These are phyloP conservation scores for Heliocidaris erythrogramma DNA, from an alignment of 35 echinoderm and acorn worm genomes.

Conservation along the genomic window DNA sequence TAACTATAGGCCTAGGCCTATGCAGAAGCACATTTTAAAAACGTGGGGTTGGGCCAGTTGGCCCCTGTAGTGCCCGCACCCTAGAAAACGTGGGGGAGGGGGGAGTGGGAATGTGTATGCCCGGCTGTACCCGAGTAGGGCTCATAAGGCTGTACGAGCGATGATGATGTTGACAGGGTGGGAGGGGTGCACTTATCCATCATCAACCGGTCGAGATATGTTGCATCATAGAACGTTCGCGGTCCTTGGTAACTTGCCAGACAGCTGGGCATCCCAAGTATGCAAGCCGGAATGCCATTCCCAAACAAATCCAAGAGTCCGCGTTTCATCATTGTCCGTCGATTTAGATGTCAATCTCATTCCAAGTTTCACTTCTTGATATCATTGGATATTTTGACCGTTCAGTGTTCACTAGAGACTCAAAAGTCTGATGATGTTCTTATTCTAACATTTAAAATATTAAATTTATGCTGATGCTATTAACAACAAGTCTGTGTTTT, in stretches of 20 bases:
- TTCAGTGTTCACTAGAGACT: too few relatives aligned
- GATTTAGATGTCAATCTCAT: background rate
- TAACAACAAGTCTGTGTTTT: too few relatives aligned
- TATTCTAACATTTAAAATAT: too few relatives aligned
- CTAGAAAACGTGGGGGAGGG: background rate
- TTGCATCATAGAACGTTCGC: background rate
- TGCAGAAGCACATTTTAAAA: too few relatives aligned
- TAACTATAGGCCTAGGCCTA: too few relatives aligned
- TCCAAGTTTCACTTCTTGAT: background rate
- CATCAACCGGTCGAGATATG: background rate
- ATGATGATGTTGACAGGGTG: too few relatives aligned
- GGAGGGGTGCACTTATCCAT: too few relatives aligned
- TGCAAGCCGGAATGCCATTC: conserved; percentile 1
- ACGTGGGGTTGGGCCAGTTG: too few relatives aligned
- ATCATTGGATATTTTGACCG: too few relatives aligned
- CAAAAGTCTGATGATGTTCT: too few relatives aligned
- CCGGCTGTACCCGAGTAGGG: background rate
- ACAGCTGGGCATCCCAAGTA: background rate
- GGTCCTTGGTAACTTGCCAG: background rate
- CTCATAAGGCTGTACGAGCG: background rate
- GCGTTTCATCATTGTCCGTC: conserved; percentile 29
- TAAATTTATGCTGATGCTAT: too few relatives aligned
- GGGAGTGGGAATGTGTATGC: background rate
- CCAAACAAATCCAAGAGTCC: conserved; percentile 17
- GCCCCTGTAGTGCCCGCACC: too few relatives aligned